Evolutionary conservation across 2,888 invertebrate genomes (phyloP).

Genomic region (Heterodera filipjevi): DNA sequence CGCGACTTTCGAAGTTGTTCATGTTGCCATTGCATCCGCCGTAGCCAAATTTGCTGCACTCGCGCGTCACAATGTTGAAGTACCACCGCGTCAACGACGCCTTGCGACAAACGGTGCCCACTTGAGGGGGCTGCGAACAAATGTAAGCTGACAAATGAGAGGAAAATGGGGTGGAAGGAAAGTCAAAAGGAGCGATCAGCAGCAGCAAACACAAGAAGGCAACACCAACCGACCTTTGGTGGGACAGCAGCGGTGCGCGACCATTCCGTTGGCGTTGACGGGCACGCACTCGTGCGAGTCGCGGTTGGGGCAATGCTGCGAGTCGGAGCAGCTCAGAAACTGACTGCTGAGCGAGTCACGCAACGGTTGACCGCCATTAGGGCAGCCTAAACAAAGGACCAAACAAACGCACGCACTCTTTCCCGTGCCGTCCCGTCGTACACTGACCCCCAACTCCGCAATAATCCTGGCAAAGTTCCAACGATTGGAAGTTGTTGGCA

Average conservation of each 20-base stretch:
- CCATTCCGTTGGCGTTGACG: constrained; percentile 51
- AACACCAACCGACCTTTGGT: constrained; percentile 29
- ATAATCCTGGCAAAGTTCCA: constrained; percentile 57
- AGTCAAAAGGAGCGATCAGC: not conserved
- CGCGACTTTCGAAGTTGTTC: constrained; percentile 55
- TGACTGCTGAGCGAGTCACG: constrained; percentile 53
- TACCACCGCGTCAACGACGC: constrained; percentile 47
- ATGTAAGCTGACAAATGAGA: constrained; percentile 53
- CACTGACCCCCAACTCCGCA: constrained; percentile 58
- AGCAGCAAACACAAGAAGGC: not conserved
- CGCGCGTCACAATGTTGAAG: constrained; percentile 60
- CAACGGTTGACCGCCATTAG: constrained; percentile 60
- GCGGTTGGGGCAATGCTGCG: constrained; percentile 45
- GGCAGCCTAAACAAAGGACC: constrained; percentile 46
- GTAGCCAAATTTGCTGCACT: constrained; percentile 57
- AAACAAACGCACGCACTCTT: not conserved
- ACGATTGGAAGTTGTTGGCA: constrained; percentile 36
- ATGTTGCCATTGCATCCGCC: constrained; percentile 60
- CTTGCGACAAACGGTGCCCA: constrained; percentile 57
- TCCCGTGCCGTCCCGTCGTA: not conserved
- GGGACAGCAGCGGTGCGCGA: constrained; percentile 58
- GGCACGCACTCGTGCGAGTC: constrained; percentile 56
- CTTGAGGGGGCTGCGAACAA: constrained; percentile 59
- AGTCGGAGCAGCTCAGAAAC: constrained; percentile 39
- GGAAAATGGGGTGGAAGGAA: not conserved